These are phyloP conservation scores for Epirrhoe alternata DNA, from an alignment of 2,888 invertebrate species.

Conservation along the genomic window DNA sequence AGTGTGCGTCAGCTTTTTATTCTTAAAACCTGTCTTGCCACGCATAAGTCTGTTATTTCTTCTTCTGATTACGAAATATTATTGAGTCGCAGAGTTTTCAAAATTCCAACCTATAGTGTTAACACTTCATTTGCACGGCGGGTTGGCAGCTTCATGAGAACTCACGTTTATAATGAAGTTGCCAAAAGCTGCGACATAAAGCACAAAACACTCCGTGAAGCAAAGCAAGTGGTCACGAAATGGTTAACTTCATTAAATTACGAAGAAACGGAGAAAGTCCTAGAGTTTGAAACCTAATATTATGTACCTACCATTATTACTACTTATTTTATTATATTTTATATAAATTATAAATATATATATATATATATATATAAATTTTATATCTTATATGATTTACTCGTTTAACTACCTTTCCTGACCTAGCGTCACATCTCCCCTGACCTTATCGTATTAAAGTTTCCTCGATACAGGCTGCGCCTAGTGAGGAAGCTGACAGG, in stretches of 20 bases:
- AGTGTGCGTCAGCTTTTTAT: background rate
- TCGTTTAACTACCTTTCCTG: too few species aligned
- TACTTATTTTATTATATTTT: too few species aligned
- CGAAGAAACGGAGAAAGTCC: background rate
- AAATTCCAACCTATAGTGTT: background rate
- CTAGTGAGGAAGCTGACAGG: too few species aligned
- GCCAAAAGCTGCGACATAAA: background rate
- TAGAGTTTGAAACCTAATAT: background rate
- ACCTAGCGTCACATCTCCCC: too few species aligned
- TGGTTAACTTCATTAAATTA: background rate
- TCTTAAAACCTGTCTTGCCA: background rate
- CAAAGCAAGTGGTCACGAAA: background rate
- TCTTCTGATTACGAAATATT: background rate
- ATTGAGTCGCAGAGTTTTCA: background rate
- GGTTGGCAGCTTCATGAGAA: background rate
- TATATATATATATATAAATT: too few species aligned
- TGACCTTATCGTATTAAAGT: too few species aligned
- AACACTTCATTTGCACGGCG: background rate
- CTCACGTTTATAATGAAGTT: background rate
- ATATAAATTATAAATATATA: too few species aligned
- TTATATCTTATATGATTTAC: too few species aligned
- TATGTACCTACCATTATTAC: too few species aligned
- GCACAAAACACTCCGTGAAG: background rate
- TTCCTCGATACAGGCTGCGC: too few species aligned
- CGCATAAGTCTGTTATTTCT: background rate